Evolutionary conservation across 2,888 invertebrate genomes (phyloP).

Genomic region (Pterostichus niger): DNA sequence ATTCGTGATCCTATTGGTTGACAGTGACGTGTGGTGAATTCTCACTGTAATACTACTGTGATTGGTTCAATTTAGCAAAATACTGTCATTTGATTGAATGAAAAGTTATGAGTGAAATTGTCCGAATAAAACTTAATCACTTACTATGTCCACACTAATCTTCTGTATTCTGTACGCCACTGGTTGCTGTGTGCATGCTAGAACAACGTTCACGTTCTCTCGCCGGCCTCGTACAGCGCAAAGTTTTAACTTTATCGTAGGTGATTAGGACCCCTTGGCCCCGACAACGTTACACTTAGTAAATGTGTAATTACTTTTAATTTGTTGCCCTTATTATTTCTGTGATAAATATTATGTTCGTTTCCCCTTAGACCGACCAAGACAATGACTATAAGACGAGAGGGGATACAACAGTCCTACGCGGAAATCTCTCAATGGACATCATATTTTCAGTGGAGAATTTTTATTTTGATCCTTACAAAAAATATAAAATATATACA

Average conservation of each 20-base stretch:
- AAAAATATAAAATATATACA: no score
- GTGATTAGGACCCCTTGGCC: conserved; percentile 47
- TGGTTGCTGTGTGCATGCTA: background rate
- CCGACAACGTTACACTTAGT: conserved; percentile 50
- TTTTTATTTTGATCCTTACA: no score
- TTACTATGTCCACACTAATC: no score
- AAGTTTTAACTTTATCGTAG: conserved; percentile 61
- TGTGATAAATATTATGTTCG: conserved; percentile 1
- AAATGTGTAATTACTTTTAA: conserved; percentile 61
- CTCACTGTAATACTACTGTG: no score
- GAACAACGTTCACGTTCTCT: conserved; percentile 7
- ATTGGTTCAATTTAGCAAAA: no score
- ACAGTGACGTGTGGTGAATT: no score
- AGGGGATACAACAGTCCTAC: no score
- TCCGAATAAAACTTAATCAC: no score
- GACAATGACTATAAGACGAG: background rate
- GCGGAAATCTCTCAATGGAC: background rate
- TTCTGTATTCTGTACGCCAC: background rate
- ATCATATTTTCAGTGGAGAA: no score
- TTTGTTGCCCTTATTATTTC: conserved; percentile 45
- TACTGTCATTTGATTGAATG: no score
- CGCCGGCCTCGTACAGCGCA: conserved; percentile 13
- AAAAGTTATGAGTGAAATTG: no score
- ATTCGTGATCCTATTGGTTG: no score
- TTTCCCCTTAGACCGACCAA: background rate